A percentile compares a stretch with the other conserved stretches of the same genome.
Conservation (phyloP, 92 coral and sea anemone species). For the Porites evermanni region DNA sequence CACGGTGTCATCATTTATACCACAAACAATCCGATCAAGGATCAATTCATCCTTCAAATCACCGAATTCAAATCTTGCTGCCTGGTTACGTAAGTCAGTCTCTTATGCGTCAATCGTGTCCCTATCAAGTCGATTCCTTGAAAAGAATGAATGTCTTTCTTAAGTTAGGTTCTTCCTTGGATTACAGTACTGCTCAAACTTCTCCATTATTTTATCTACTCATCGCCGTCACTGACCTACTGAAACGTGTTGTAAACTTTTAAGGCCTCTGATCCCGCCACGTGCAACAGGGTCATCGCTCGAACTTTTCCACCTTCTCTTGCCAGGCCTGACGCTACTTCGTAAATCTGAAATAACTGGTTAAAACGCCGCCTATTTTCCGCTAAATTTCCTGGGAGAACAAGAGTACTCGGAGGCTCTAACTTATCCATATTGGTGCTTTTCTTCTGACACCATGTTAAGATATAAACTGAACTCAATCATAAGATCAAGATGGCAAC, state of each 20-base stretch:
- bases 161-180: conserved; percentile 47
- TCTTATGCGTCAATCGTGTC: conserved; percentile 49
- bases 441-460: too few species aligned
- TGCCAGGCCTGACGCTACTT: neutral
- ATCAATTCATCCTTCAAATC: conserved; percentile 45
- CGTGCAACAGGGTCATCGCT: conserved; percentile 52
- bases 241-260: conserved; percentile 54
- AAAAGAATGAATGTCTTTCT: conserved; percentile 31
- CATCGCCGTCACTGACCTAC: conserved; percentile 18
- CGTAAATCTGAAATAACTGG: too few species aligned
- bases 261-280: conserved; percentile 48
- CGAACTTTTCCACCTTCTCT: conserved; percentile 47
- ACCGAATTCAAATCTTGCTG: conserved; percentile 48
- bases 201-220: conserved; percentile 13
- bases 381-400: too few species aligned
- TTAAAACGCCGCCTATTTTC: too few species aligned
- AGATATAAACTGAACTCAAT: too few species aligned
- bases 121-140: conserved; percentile 38
- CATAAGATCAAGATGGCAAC: too few species aligned
- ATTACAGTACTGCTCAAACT: conserved; percentile 35
- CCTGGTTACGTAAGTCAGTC: conserved; percentile 44
- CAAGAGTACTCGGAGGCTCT: too few species aligned
- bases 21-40: conserved; percentile 49
- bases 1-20: conserved; percentile 29
- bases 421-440: too few species aligned